phyloP scores from a whole-genome alignment of 2,797 vertebrate genomes.

The Aselliscus stoliczkanus region DNA sequence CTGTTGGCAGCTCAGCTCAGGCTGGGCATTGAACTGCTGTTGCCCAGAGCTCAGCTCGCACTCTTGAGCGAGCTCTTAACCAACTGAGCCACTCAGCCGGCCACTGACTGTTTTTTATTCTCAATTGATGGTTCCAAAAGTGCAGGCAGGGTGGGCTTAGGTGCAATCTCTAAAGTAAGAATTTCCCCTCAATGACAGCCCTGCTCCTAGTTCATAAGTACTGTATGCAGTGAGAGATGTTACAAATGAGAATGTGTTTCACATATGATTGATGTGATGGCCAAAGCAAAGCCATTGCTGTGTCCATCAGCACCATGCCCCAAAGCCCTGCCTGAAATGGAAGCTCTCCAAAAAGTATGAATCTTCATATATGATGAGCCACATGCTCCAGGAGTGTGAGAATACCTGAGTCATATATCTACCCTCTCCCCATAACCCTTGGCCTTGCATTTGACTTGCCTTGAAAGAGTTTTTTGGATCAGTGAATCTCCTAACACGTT shows the following conservation, averaged over 20 bases:
- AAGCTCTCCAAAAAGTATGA: accelerated
- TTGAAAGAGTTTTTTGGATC: neutral
- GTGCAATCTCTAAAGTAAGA: neutral
- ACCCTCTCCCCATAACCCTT: neutral
- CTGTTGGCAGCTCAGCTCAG: too few species aligned
- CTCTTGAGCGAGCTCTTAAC: too few species aligned
- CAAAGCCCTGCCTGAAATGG: neutral
- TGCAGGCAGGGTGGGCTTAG: neutral
- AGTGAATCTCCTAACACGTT: neutral
- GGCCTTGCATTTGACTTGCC: neutral
- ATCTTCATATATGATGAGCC: neutral
- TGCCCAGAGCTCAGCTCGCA: too few species aligned
- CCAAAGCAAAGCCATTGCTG: neutral
- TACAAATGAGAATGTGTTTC: neutral
- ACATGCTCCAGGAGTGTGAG: neutral
- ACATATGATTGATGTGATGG: neutral
- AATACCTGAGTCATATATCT: too few species aligned
- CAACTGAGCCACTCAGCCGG: too few species aligned
- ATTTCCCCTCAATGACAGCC: accelerated
- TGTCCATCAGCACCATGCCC: too few species aligned
- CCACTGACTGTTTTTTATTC: neutral
- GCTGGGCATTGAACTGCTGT: too few species aligned
- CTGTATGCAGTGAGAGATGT: neutral
- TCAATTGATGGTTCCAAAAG: neutral
- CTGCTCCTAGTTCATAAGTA: neutral